These are phyloP conservation scores for Platysteira castanea DNA, from an alignment of 2,113 vertebrate species.

Conservation along the genomic window DNA sequence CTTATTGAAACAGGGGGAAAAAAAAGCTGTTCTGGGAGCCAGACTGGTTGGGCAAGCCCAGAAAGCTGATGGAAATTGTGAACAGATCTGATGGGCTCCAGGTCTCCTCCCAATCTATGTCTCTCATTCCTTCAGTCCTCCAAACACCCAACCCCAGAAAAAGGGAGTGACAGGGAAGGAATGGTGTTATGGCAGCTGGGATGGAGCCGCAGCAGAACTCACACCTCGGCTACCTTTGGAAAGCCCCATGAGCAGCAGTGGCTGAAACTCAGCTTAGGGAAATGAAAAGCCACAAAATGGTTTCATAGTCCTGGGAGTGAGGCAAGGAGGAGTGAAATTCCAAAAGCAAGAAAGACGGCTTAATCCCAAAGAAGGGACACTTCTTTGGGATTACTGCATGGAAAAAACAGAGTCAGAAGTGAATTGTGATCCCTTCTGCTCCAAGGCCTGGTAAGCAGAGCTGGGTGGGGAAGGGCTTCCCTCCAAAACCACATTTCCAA, in stretches of 20 bases:
- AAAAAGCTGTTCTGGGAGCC: not conserved
- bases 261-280: not conserved
- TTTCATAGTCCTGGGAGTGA: not conserved
- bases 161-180: not conserved
- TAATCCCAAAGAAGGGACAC: not conserved
- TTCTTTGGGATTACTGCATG: not conserved
- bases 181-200: not conserved
- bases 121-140: not conserved
- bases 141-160: not conserved
- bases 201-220: not conserved
- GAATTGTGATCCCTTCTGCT: not conserved
- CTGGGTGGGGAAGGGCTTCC: conserved; percentile 13
- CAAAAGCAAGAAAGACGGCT: not conserved
- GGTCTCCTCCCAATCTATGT: not conserved
- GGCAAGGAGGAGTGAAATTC: not conserved
- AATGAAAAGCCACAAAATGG: not conserved
- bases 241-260: not conserved
- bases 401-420: not conserved
- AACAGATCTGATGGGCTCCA: not conserved
- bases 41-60: not conserved
- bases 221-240: not conserved
- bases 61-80: not conserved
- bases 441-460: not conserved
- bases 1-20: not conserved
- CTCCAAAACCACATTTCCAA: not conserved